A percentile compares a stretch with the other conserved stretches of the same genome.
These are phyloP conservation scores for Staurois parvus DNA, from an alignment of 2,797 vertebrate species.

Conservation along the genomic window DNA sequence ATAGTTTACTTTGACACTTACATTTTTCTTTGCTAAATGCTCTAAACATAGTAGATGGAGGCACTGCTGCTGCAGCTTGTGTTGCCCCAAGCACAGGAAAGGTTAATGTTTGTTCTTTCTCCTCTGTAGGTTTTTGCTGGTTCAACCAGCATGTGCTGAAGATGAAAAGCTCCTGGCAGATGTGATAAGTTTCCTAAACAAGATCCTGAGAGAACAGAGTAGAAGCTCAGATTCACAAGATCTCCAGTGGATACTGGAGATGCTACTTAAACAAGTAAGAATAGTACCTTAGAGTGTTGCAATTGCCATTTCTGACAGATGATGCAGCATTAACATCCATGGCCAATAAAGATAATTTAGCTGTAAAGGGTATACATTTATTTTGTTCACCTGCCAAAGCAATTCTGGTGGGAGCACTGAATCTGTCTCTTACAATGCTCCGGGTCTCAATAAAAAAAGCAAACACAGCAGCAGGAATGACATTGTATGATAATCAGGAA, in stretches of 20 bases:
- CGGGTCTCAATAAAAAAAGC: conserved; percentile 52
- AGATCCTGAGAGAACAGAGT: conserved; percentile 80
- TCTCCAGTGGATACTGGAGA: conserved; percentile 89
- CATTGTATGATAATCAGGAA: conserved; percentile 60
- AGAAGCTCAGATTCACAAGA: conserved; percentile 75
- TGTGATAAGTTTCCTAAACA: conserved; percentile 89
- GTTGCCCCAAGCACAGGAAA: conserved; percentile 21
- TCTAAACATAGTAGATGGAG: not conserved
- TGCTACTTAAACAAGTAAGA: conserved; percentile 88
- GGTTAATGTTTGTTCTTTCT: conserved; percentile 59
- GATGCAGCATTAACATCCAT: conserved; percentile 61
- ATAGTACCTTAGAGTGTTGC: conserved; percentile 45
- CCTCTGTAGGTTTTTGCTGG: conserved; percentile 88
- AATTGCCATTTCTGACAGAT: conserved; percentile 54
- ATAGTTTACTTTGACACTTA: not conserved
- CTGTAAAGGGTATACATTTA: conserved; percentile 62
- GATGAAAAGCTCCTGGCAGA: conserved; percentile 93
- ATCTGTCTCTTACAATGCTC: conserved; percentile 54
- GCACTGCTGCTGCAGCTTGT: not conserved
- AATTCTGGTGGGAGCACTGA: conserved; percentile 56
- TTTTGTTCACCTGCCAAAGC: conserved; percentile 58
- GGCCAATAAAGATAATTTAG: conserved; percentile 62
- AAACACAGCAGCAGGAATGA: conserved; percentile 51
- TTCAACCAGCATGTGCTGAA: conserved; percentile 87
- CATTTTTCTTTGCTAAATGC: not conserved